Base-by-base conservation (phyloP, 2,888 invertebrate genomes). In the Lypha dubia region DNA sequence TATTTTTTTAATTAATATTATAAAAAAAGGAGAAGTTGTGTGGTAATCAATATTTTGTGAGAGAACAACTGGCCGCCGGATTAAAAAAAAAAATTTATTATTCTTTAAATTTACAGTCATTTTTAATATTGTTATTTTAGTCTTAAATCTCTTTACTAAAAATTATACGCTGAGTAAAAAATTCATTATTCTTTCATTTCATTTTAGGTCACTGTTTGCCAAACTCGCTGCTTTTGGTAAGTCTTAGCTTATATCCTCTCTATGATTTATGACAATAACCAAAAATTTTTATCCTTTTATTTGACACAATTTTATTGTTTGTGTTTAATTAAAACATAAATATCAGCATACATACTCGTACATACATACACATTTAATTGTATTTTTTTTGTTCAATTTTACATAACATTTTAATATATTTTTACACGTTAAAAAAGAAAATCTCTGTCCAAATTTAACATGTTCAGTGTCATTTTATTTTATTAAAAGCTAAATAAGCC, bases 371-470 rank as follows among this genome's bases (percentile, higher is more conserved):
- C 7, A 9, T 38, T 38, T 38, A 11, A 38, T 38, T 3, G 32
- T 32, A 32, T 56, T 20, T 35, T 24, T 60, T n/a, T n/a, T n/a
- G n/a, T n/a, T n/a, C n/a, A n/a, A n/a, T n/a, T n/a, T n/a, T n/a
- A n/a, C n/a, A n/a, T n/a, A n/a, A n/a, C n/a, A n/a, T n/a, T n/a
- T n/a, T n/a, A n/a, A n/a, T n/a, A n/a, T n/a, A n/a, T n/a, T 63
- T 63, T 7, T 44, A n/a, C 7, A 15, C 15, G 11, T 38, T n/a
- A 44, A 70, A 17, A 62, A 67, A 32, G 8, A 0, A 68, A 35
- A 75, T 62, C 7, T 28, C 32, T 77, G 73, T 74, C 68, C 75
- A 44, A 60, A 11, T 60, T 49, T 65, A 28, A 46, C 58, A n/a
- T n/a, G 49, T 5, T 49, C 8, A 41, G n/a, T 53, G 38, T 35